Evolutionary conservation across 2,797 vertebrate species (phyloP).

Genomic region (Rhabdomys pumilio): DNA sequence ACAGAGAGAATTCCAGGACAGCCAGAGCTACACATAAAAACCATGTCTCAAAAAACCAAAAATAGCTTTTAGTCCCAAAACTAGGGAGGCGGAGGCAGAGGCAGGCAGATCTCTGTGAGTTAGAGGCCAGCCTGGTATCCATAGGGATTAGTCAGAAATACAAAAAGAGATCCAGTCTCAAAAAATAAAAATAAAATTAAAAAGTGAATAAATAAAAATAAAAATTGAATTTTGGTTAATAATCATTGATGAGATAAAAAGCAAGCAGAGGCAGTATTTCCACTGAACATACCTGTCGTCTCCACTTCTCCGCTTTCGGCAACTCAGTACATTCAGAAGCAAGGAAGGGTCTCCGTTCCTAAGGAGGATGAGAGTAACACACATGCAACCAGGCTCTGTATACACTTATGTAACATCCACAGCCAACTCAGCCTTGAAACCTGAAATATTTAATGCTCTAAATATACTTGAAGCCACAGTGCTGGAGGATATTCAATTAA

Average conservation of each 20-base stretch:
- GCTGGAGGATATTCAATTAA: not conserved
- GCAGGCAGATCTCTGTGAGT: not conserved
- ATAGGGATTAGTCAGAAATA: not conserved
- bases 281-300: conserved; percentile 92
- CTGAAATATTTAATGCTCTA: not conserved
- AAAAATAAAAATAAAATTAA: not conserved
- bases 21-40: not conserved
- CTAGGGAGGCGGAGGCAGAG: not conserved
- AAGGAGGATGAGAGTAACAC: conserved; percentile 66
- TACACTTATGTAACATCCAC: not conserved
- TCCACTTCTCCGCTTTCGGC: conserved; percentile 98
- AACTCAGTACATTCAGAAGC: conserved; percentile 97
- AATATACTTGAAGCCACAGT: not conserved
- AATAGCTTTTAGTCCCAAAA: not conserved
- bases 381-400: not conserved
- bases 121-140: not conserved
- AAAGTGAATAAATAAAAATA: not conserved
- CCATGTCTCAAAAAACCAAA: not conserved
- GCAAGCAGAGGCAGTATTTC: not conserved
- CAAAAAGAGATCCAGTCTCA: not conserved
- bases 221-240: not conserved
- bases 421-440: not conserved
- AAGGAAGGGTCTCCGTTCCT: conserved; percentile 97
- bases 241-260: not conserved
- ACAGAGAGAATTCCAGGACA: not conserved